phyloP scores from a whole-genome alignment of 2,888 invertebrate species.

The Steinernema scapterisci region DNA sequence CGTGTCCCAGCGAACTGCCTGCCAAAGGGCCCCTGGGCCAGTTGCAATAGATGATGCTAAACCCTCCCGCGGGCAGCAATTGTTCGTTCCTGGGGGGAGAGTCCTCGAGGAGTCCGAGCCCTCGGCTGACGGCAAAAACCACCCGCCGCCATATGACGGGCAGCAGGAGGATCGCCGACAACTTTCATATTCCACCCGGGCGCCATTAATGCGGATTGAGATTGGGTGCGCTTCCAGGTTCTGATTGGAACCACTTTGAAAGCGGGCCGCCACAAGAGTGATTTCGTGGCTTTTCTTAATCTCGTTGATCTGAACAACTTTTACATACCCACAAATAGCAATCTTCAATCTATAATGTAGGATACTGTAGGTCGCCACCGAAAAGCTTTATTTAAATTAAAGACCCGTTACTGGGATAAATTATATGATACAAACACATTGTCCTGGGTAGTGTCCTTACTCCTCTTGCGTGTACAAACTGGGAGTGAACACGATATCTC shows the following conservation, averaged over 20 bases:
- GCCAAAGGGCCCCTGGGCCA: constrained; percentile 15
- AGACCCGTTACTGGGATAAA: constrained; percentile 1
- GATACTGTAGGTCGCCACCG: too few relatives aligned
- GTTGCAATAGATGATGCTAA: constrained; percentile 5
- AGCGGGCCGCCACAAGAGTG: too few relatives aligned
- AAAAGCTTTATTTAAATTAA: not conserved
- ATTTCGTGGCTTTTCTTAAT: too few relatives aligned
- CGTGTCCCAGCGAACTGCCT: constrained; percentile 6
- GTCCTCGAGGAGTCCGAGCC: not conserved
- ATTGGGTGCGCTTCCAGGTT: too few relatives aligned
- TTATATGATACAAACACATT: not conserved
- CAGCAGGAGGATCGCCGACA: not conserved
- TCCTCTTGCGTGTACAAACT: constrained; percentile 80
- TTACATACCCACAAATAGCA: too few relatives aligned
- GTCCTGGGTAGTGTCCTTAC: not conserved
- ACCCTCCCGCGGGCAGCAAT: constrained; percentile 14
- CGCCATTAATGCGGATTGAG: too few relatives aligned
- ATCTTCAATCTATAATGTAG: too few relatives aligned
- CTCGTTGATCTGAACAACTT: too few relatives aligned
- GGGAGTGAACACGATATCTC: constrained; percentile 96
- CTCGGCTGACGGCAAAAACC: not conserved
- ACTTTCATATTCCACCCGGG: not conserved
- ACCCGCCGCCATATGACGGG: constrained; percentile 15
- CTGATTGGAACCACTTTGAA: too few relatives aligned
- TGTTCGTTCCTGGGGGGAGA: constrained; percentile 5